Evolutionary conservation across 2,113 vertebrate species (phyloP), one percentile per base, ranked within the genome.

Genomic region (Phainopepla nitens): DNA sequence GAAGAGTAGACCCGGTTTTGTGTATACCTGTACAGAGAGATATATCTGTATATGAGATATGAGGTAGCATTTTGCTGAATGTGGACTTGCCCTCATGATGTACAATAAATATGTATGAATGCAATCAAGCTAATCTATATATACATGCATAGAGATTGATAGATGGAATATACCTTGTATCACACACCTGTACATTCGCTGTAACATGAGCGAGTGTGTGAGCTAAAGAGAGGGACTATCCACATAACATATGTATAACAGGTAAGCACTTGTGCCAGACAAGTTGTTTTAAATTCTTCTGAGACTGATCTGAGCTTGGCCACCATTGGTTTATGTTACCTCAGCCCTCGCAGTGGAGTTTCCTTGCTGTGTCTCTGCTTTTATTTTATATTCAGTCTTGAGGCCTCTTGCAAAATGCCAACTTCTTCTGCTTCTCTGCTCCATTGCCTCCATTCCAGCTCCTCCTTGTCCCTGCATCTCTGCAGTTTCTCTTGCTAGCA

Each of bases 11-110:
- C 85, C 76, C 92, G 80, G 96, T 97, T 92, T 94, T 87, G 92
- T 98, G 97, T 97, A 98, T 97, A 98, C 95, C 82, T 98, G 97
- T 98, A 98, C 96, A 98, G 97, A 98, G 96, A 98, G 96, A 83
- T 93, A 51, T 96, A 95, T 97, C 97, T 97, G 91, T 92, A 87
- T 89, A 64, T 92, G 97, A 97, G 97, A 90, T 94, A 96, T 95
- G 28, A 96, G 97, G 97, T 95, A 96, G 97, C 97, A 97, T 97
- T 98, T 98, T 96, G 97, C 97, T 97, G 97, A 97, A 97, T 95
- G 96, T 98, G 97, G 97, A 97, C 58, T 97, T 98, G 97, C 96
- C 95, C 98, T 98, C 95, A 90, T 94, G 89, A 89, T 97, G 96
- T 97, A 96, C 92, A 95, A 96, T 96, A 97, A 97, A 97, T 98